Evolutionary conservation across 64 coral and sea anemone genomes (phyloP).

Genomic region (Actinia tenebrosa): DNA sequence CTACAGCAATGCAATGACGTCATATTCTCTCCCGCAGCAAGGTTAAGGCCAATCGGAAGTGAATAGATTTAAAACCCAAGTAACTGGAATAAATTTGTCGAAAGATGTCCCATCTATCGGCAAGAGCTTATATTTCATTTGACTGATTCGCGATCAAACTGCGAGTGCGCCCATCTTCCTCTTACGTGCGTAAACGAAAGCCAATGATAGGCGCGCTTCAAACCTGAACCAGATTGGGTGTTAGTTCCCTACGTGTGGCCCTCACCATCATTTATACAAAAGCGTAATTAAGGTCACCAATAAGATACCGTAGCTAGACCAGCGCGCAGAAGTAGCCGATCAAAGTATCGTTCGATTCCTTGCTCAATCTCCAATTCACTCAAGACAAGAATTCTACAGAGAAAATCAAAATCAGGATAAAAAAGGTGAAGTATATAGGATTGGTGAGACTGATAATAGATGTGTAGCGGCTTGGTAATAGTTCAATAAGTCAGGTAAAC

Average conservation of each 20-base stretch:
- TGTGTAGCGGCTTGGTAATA: neutral
- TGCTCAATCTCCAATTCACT: neutral
- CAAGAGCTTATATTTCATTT: neutral
- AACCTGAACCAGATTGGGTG: neutral
- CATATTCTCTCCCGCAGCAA: too few species aligned
- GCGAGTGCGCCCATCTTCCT: neutral
- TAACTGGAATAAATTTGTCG: too few species aligned
- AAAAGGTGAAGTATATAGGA: neutral
- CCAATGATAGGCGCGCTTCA: neutral
- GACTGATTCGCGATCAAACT: neutral
- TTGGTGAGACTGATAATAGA: neutral
- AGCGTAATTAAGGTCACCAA: neutral
- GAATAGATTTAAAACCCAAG: too few species aligned
- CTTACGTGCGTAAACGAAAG: neutral
- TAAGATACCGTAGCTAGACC: neutral
- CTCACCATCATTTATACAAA: neutral
- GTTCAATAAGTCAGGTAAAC: neutral
- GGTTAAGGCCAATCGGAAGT: too few species aligned
- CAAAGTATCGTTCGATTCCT: neutral
- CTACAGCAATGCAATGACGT: too few species aligned
- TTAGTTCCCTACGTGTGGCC: slow-evolving; percentile 2
- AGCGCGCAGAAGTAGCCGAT: neutral
- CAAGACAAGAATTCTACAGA: neutral
- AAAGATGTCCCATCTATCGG: too few species aligned
- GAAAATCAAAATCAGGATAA: neutral